Evolutionary conservation across 2,797 vertebrate species (phyloP).

Genomic region (Danionella dracula): DNA sequence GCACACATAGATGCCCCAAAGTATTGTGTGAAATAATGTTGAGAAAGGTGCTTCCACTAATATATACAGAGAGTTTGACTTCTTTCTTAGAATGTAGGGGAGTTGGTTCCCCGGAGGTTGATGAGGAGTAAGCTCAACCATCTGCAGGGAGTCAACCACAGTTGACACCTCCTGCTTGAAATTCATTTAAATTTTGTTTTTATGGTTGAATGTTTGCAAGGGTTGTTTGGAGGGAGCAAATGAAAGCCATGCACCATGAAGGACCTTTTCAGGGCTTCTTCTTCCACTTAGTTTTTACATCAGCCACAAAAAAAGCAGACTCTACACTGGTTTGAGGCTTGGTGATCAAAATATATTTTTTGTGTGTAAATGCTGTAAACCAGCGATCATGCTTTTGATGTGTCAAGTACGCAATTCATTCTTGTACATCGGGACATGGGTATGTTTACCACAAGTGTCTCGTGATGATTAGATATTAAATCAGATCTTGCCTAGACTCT

Average conservation of each 20-base stretch:
- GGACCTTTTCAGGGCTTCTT: constrained; percentile 6
- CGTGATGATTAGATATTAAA: constrained; percentile 8
- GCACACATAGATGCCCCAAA: constrained; percentile 18
- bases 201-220: constrained; percentile 30
- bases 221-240: constrained; percentile 34
- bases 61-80: constrained; percentile 38
- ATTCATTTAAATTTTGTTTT: constrained; percentile 43
- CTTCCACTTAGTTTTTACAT: constrained; percentile 18
- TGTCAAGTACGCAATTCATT: neutral
- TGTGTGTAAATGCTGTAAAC: constrained; percentile 31
- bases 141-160: constrained; percentile 41
- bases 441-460: constrained; percentile 11
- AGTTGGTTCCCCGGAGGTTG: constrained; percentile 39
- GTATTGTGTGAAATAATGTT: constrained; percentile 26
- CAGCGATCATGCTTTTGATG: neutral
- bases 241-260: constrained; percentile 33
- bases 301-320: constrained; percentile 41
- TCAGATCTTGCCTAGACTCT: neutral
- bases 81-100: constrained; percentile 26
- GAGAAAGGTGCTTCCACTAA: constrained; percentile 36
- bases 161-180: constrained; percentile 29
- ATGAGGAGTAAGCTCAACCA: constrained; percentile 44
- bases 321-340: constrained; percentile 31
- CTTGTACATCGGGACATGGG: neutral
- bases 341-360: constrained; percentile 27